Conservation (phyloP, 2,888 invertebrate species). For the Hetaerina titia region DNA sequence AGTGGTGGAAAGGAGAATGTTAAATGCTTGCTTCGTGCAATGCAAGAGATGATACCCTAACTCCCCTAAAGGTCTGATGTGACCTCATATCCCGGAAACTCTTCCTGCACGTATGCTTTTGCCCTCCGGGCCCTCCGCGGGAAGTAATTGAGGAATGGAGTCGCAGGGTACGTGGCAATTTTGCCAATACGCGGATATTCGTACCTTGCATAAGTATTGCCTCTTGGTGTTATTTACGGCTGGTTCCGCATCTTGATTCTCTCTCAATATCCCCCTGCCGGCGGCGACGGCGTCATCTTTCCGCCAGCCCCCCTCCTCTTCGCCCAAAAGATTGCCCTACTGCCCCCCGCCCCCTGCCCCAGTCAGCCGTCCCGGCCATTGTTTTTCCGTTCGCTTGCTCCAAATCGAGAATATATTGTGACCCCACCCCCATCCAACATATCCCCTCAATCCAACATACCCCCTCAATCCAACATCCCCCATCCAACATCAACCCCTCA, state of each 20-base stretch:
- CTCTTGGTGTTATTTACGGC: conserved; percentile 17
- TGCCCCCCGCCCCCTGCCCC: background rate
- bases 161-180: background rate
- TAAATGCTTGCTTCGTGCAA: too few species aligned
- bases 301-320: background rate
- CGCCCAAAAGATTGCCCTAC: background rate
- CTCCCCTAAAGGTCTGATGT: background rate
- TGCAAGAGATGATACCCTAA: too few species aligned
- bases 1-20: too few species aligned
- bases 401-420: background rate
- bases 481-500: too few species aligned
- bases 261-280: background rate
- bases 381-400: background rate
- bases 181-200: background rate
- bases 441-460: too few species aligned
- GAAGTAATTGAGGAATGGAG: background rate
- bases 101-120: background rate
- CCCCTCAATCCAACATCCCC: too few species aligned
- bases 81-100: background rate
- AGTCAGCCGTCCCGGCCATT: background rate
- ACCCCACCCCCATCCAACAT: background rate
- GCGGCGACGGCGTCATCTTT: background rate
- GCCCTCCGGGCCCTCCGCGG: background rate
- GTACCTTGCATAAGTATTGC: background rate
- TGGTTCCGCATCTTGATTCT: background rate